Conservation (phyloP, 2,113 vertebrate species). For the Stercorarius parasiticus region DNA sequence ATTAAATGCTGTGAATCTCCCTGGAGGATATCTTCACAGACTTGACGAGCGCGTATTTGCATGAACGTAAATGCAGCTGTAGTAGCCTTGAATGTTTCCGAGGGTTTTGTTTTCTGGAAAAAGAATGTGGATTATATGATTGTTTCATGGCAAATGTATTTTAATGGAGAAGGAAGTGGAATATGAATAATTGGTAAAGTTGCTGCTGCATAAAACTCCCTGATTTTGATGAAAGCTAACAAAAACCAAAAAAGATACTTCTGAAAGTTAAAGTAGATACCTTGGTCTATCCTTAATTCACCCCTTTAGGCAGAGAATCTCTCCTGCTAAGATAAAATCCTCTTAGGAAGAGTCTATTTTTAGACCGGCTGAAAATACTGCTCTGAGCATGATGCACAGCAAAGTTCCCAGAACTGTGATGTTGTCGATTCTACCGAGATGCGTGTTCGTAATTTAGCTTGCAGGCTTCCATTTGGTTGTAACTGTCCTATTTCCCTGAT, state of each 20-base stretch:
- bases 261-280: neutral
- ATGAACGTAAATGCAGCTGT: neutral
- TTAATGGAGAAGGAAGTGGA: neutral
- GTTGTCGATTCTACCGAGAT: neutral
- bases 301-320: conserved; percentile 31
- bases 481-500: neutral
- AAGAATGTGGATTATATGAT: neutral
- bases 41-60: neutral
- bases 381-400: neutral
- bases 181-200: neutral
- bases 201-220: neutral
- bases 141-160: neutral
- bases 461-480: neutral
- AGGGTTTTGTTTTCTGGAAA: neutral
- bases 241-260: neutral
- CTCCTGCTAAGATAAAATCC: conserved; percentile 13
- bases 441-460: neutral
- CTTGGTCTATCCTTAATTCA: conserved; percentile 39
- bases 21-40: neutral
- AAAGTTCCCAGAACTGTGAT: neutral
- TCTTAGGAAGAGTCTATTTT: conserved; percentile 44
- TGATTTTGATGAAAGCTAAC: neutral
- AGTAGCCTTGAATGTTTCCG: neutral
- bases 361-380: conserved; percentile 45
- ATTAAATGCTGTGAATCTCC: neutral